A percentile compares a stretch with the other conserved stretches of the same genome.
Evolutionary conservation across 2,113 vertebrate species (phyloP).

Genomic region (Ochotona curzoniae): DNA sequence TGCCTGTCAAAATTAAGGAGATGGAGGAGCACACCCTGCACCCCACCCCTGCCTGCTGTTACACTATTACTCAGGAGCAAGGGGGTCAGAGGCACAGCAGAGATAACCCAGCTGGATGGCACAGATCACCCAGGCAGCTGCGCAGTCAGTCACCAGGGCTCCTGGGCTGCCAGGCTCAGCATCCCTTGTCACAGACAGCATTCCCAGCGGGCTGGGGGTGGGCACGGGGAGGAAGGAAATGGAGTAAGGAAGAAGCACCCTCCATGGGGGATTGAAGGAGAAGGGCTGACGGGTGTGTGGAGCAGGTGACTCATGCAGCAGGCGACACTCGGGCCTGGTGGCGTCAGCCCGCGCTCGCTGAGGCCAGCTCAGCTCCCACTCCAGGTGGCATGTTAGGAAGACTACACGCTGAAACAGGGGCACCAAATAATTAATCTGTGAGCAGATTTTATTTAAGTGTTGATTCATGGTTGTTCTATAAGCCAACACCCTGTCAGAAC

Average conservation of each 20-base stretch:
- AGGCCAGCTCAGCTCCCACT: background rate
- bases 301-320: background rate
- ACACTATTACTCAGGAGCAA: background rate
- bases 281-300: background rate
- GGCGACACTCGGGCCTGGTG: background rate
- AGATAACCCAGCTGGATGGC: accelerated
- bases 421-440: conserved; percentile 72
- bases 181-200: background rate
- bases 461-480: conserved; percentile 72
- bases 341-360: background rate
- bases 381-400: conserved; percentile 55
- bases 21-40: accelerated
- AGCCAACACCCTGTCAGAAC: conserved; percentile 72
- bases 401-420: conserved; percentile 60
- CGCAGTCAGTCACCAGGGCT: background rate
- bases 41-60: accelerated
- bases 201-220: background rate
- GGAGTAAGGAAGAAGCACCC: background rate
- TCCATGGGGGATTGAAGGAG: background rate
- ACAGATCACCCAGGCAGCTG: background rate
- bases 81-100: no score
- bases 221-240: no score
- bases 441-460: conserved; percentile 70
- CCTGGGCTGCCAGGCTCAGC: background rate
- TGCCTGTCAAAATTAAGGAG: accelerated